phyloP scores from a whole-genome alignment of 2,888 invertebrate species.

The Melipona beecheii region DNA sequence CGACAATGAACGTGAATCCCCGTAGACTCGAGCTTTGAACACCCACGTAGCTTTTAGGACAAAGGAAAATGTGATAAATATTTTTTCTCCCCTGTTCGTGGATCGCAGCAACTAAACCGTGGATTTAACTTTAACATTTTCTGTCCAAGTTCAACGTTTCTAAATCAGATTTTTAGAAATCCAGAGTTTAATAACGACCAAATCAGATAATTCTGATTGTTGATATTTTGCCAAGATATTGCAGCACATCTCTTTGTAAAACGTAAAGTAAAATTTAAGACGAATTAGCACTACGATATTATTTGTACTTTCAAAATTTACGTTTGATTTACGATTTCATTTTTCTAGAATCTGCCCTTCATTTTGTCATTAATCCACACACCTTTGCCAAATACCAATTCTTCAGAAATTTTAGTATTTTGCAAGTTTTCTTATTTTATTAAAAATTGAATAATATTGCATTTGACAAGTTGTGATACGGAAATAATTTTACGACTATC shows the following conservation, averaged over 20 bases:
- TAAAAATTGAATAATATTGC: background rate
- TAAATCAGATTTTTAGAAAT: no score
- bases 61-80: background rate
- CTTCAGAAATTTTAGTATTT: no score
- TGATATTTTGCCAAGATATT: background rate
- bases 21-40: background rate
- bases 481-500: background rate
- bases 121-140: no score
- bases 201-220: background rate
- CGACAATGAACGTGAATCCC: constrained; percentile 5
- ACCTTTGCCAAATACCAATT: no score
- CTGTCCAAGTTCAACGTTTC: no score
- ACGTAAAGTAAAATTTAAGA: no score
- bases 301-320: no score
- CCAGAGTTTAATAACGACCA: background rate
- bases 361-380: no score
- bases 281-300: no score
- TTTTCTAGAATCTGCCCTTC: no score
- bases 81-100: background rate
- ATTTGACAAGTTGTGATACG: background rate
- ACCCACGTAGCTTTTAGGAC: background rate
- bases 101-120: background rate
- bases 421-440: background rate
- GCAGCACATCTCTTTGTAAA: background rate
- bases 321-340: no score